Conservation (phyloP, 2,113 vertebrate species). For the Salminus brasiliensis region DNA sequence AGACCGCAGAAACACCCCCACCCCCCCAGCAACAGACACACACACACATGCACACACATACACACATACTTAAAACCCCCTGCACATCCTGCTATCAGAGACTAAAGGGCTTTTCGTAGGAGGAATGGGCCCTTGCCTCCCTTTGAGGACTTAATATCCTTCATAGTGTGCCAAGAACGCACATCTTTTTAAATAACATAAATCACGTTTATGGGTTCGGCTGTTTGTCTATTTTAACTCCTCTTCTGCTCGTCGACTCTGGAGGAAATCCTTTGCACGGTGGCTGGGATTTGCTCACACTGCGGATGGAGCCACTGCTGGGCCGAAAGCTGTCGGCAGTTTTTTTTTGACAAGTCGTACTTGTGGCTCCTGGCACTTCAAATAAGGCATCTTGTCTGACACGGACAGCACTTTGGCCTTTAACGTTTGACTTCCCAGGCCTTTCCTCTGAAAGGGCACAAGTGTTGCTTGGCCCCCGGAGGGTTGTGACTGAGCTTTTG, state of each 20-base stretch:
- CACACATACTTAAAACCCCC: conserved; percentile 40
- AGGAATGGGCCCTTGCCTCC: conserved; percentile 62
- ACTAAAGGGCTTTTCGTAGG: conserved; percentile 74
- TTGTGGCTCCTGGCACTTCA: conserved; percentile 58
- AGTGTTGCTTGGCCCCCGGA: conserved; percentile 8
- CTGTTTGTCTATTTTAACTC: conserved; percentile 69
- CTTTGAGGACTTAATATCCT: conserved; percentile 71
- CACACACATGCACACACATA: conserved; percentile 14
- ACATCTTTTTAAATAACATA: conserved; percentile 78
- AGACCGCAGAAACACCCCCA: conserved; percentile 51
- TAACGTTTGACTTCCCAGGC: conserved; percentile 68
- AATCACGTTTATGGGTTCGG: conserved; percentile 76
- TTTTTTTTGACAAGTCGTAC: conserved; percentile 38
- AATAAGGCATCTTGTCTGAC: conserved; percentile 74
- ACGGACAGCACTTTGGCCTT: conserved; percentile 68
- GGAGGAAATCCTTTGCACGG: conserved; percentile 66
- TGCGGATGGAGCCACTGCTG: conserved; percentile 42
- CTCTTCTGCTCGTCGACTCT: conserved; percentile 63
- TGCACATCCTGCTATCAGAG: conserved; percentile 61
- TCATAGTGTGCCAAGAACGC: conserved; percentile 72
- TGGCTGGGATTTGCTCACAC: conserved; percentile 51
- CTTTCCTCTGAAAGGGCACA: conserved; percentile 8
- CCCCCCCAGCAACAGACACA: conserved; percentile 36
- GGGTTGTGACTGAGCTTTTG: conserved; percentile 3
- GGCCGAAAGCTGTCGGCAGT: conserved; percentile 29